Evolutionary conservation across 92 coral and sea anemone species (phyloP).

Genomic region (Zoanthus sociatus): DNA sequence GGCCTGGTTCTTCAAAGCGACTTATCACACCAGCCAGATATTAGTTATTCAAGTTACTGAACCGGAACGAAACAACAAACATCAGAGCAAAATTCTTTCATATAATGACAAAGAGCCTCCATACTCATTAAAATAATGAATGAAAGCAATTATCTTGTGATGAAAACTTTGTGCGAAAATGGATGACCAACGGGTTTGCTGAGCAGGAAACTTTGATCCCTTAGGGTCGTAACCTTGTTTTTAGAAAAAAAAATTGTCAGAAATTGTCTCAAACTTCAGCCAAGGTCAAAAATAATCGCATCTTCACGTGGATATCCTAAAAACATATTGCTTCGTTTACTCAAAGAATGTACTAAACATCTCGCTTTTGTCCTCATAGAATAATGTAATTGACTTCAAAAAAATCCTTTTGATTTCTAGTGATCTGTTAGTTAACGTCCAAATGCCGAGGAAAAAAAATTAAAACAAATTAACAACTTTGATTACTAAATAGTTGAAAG

Average conservation of each 20-base stretch:
- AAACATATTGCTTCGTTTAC: slow-evolving; percentile 1
- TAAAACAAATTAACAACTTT: background rate
- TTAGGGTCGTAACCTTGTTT: slow-evolving; percentile 9
- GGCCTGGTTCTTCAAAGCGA: background rate
- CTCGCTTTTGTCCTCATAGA: background rate
- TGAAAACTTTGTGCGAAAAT: background rate
- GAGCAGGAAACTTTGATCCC: background rate
- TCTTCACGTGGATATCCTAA: background rate
- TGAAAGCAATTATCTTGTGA: slow-evolving; percentile 23
- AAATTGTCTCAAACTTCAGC: background rate
- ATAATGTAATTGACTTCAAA: background rate
- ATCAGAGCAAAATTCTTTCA: background rate
- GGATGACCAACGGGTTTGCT: background rate
- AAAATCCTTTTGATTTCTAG: background rate
- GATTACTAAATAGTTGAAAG: background rate
- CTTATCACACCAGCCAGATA: background rate
- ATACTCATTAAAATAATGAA: slow-evolving; percentile 37
- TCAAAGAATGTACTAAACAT: slow-evolving; percentile 22
- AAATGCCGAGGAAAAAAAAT: background rate
- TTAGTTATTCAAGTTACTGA: background rate
- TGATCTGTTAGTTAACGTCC: background rate
- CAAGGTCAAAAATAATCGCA: background rate
- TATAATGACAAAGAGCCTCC: slow-evolving; percentile 2
- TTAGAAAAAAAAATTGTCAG: background rate
- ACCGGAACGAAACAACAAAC: slow-evolving; percentile 26